phyloP scores from a whole-genome alignment of 2,888 invertebrate genomes.

The Deroplatys truncata region DNA sequence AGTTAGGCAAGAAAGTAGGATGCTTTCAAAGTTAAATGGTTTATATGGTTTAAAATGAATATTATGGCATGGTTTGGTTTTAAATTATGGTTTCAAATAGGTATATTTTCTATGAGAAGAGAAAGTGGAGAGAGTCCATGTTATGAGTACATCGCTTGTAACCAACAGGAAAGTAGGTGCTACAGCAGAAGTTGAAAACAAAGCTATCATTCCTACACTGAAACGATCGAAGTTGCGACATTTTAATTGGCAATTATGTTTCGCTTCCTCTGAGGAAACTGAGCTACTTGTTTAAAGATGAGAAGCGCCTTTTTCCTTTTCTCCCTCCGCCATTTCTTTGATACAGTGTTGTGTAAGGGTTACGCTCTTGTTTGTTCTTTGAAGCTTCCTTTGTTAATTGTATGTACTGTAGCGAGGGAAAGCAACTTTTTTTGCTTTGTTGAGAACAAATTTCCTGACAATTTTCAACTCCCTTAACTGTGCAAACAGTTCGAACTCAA shows the following conservation, averaged over 20 bases:
- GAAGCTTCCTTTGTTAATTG: neutral
- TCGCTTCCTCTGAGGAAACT: neutral
- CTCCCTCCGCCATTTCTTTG: neutral
- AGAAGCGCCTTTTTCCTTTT: neutral
- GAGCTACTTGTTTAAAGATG: neutral
- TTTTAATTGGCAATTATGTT: neutral
- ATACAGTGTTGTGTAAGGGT: neutral
- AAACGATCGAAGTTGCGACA: neutral
- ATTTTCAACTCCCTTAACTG: neutral
- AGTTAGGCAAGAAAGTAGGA: too few species aligned
- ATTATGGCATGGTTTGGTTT: too few species aligned
- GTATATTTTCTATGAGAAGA: too few species aligned
- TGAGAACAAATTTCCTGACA: neutral
- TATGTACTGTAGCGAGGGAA: too few species aligned
- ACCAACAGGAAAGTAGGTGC: neutral
- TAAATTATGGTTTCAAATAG: too few species aligned
- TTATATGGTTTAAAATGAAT: too few species aligned
- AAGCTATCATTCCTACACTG: neutral
- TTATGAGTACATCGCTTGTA: too few species aligned
- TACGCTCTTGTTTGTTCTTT: neutral
- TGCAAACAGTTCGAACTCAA: neutral
- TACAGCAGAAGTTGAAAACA: neutral
- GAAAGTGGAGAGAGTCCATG: too few species aligned
- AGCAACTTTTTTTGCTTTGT: neutral
- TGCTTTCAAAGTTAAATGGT: too few species aligned